A percentile compares a stretch with the other conserved stretches of the same genome.
Evolutionary conservation across 2,797 vertebrate species (phyloP).

Genomic region (Peromyscus nudipes): DNA sequence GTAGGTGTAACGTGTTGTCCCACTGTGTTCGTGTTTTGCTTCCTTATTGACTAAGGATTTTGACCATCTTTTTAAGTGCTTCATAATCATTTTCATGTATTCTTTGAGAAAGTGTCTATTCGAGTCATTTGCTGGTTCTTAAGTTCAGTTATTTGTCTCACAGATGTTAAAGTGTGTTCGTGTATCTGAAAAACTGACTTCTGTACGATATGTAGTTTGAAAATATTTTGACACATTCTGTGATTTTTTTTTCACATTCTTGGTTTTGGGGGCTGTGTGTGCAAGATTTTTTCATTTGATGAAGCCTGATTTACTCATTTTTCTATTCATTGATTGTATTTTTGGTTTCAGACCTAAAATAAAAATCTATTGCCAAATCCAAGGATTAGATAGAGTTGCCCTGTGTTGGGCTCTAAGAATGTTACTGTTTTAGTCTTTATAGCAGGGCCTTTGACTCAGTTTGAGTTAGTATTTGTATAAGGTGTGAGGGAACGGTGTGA

Average conservation of each 20-base stretch:
- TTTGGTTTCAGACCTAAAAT: neutral
- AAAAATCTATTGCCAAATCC: neutral
- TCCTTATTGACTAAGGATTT: neutral
- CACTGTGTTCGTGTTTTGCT: neutral
- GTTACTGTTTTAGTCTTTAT: neutral
- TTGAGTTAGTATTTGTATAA: neutral
- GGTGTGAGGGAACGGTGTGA: neutral
- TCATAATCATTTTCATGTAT: neutral
- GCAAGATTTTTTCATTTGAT: neutral
- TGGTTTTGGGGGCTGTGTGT: neutral
- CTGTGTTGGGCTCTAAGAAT: neutral
- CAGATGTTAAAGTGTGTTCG: neutral
- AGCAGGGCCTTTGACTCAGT: neutral
- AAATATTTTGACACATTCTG: neutral
- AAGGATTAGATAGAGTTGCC: neutral
- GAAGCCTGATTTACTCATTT: neutral
- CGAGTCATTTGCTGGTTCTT: neutral
- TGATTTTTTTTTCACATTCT: neutral
- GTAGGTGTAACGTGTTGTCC: neutral
- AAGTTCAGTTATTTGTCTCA: neutral
- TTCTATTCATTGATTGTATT: neutral
- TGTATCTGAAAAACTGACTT: neutral
- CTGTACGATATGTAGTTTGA: no score
- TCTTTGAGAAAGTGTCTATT: neutral
- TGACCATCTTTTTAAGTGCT: neutral